phyloP scores from a whole-genome alignment of 2,888 invertebrate genomes.

The Oscheius sp. region DNA sequence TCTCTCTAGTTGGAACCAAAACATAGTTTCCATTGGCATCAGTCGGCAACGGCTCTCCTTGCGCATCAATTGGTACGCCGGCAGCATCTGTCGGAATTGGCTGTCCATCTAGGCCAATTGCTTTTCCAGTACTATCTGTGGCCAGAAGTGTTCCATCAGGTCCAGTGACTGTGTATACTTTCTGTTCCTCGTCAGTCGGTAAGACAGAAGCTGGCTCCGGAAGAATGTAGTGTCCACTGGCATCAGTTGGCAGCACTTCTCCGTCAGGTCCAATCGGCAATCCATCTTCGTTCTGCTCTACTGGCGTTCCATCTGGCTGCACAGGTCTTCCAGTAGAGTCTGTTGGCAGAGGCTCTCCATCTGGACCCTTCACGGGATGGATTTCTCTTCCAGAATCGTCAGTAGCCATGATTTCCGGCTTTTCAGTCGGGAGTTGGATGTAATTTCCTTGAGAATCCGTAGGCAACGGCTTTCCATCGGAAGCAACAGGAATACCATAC shows the following conservation, averaged over 20 bases:
- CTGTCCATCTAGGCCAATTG: slow-evolving; percentile 39
- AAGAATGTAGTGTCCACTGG: background rate
- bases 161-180: slow-evolving; percentile 32
- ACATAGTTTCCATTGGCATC: slow-evolving; percentile 42
- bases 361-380: slow-evolving; percentile 5
- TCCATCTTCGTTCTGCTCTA: slow-evolving; percentile 32
- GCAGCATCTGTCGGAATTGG: slow-evolving; percentile 43
- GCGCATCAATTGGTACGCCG: slow-evolving; percentile 39
- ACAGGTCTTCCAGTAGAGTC: background rate
- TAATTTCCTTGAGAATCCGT: slow-evolving; percentile 60
- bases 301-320: slow-evolving; percentile 27
- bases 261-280: slow-evolving; percentile 37
- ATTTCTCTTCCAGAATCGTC: background rate
- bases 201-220: slow-evolving; percentile 13
- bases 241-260: slow-evolving; percentile 34
- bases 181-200: slow-evolving; percentile 7
- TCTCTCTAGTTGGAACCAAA: slow-evolving; percentile 9
- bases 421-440: slow-evolving; percentile 58
- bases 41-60: slow-evolving; percentile 39
- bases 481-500: slow-evolving; percentile 51
- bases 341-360: background rate
- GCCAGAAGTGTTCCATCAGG: slow-evolving; percentile 42
- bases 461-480: slow-evolving; percentile 49
- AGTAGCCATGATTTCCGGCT: slow-evolving; percentile 14
- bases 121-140: slow-evolving; percentile 28